Conservation (phyloP, 2,113 vertebrate genomes). For the Orientallactaga bullata region DNA sequence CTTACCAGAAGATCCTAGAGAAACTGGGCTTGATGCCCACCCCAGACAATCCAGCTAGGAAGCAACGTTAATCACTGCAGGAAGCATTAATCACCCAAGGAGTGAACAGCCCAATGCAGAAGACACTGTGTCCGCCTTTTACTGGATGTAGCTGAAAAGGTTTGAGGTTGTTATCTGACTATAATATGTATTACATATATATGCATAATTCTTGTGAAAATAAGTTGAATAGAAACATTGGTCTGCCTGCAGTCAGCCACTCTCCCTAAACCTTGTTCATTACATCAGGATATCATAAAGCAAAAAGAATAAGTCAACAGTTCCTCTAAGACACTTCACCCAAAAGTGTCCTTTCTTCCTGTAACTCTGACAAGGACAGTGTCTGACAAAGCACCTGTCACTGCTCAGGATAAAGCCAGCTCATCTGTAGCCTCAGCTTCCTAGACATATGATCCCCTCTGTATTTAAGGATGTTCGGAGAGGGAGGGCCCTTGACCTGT, state of each 20-base stretch:
- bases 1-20: slow-evolving; percentile 5
- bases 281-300: neutral
- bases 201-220: neutral
- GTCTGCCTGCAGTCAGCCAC: neutral
- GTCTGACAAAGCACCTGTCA: neutral
- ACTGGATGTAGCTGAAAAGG: neutral
- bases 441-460: neutral
- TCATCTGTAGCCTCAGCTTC: neutral
- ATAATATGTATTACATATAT: too few species aligned
- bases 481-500: neutral
- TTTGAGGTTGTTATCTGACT: neutral
- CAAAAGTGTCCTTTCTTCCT: neutral
- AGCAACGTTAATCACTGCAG: neutral
- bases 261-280: slow-evolving; percentile 1
- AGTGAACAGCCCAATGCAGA: neutral
- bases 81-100: neutral
- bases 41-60: neutral
- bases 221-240: neutral
- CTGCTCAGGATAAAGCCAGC: neutral
- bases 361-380: neutral
- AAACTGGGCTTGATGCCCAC: neutral
- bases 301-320: neutral
- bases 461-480: neutral
- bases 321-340: neutral
- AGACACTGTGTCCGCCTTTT: neutral